These are phyloP conservation scores for Bos indicus DNA, from an alignment of 2,113 vertebrate species.

Conservation along the genomic window DNA sequence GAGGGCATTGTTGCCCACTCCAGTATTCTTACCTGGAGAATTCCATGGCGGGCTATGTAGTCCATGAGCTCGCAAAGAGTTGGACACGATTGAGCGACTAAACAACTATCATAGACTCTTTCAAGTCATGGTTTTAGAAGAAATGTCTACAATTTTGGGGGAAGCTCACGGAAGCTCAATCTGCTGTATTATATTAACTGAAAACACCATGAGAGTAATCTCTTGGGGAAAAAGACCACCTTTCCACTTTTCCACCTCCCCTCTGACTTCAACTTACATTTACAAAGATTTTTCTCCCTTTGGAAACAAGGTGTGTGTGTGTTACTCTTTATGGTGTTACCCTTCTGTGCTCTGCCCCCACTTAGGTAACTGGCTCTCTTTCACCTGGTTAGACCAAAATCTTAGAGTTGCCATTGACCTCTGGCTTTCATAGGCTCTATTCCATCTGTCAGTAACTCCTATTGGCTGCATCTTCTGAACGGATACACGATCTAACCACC, in stretches of 20 bases:
- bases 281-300: neutral
- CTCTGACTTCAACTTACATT: neutral
- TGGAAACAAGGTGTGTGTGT: neutral
- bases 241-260: neutral
- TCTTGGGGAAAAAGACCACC: neutral
- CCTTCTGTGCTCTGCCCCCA: neutral
- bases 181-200: neutral
- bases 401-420: neutral
- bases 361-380: fast-evolving
- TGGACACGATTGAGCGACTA: neutral
- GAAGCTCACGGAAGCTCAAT: neutral
- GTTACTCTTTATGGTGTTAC: neutral
- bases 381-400: neutral
- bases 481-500: neutral
- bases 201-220: neutral
- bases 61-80: neutral
- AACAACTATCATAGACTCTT: fast-evolving
- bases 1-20: neutral
- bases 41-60: neutral
- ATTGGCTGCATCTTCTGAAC: fast-evolving
- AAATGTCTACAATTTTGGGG: neutral
- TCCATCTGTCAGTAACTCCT: neutral
- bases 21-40: neutral
- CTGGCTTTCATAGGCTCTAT: fast-evolving
- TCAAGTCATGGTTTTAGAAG: neutral